phyloP scores from a whole-genome alignment of 1,140 invertebrate genomes.

The Heliconius congener region DNA sequence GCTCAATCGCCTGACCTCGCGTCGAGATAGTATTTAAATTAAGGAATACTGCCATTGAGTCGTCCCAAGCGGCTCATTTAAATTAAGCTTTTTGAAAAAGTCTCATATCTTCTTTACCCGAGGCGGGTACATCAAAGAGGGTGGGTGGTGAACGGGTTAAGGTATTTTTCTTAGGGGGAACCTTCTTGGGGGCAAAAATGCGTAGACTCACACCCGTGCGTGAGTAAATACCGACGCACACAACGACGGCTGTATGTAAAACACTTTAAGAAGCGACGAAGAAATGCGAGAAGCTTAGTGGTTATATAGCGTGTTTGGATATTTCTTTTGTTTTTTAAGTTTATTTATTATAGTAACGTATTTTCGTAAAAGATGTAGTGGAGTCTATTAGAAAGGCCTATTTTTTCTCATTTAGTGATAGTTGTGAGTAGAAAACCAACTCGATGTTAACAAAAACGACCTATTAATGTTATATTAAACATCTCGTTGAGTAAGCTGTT shows the following conservation, averaged over 20 bases:
- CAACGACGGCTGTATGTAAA: conserved; percentile 76
- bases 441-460: too few relatives aligned
- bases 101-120: conserved; percentile 80
- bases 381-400: too few relatives aligned
- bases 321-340: neutral
- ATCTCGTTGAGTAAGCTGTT: neutral
- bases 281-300: conserved; percentile 79
- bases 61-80: conserved; percentile 76
- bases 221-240: conserved; percentile 76
- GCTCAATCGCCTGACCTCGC: conserved; percentile 58
- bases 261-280: conserved; percentile 81
- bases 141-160: conserved; percentile 70
- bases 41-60: conserved; percentile 76
- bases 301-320: conserved; percentile 57
- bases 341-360: neutral
- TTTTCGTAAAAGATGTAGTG: too few relatives aligned
- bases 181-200: conserved; percentile 65
- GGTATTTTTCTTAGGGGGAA: conserved; percentile 75
- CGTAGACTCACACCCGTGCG: conserved; percentile 78
- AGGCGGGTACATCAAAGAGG: conserved; percentile 77
- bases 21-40: conserved; percentile 79
- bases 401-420: too few relatives aligned
- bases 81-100: conserved; percentile 82
- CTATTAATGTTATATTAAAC: neutral
- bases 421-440: too few relatives aligned